Evolutionary conservation across 2,113 vertebrate genomes (phyloP).

Genomic region (Sterna hirundo): DNA sequence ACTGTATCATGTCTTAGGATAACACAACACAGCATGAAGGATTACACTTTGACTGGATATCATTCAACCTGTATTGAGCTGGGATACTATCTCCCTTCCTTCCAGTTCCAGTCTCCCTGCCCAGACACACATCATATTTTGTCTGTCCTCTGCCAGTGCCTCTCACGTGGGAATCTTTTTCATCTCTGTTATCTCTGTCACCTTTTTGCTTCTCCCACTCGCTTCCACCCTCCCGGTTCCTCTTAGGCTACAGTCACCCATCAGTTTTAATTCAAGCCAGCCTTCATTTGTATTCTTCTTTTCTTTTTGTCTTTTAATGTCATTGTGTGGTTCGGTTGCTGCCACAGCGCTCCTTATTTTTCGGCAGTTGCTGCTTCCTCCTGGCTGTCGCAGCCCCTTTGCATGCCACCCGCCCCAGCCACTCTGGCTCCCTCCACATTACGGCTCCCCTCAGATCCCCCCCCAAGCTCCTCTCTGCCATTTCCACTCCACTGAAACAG

Average conservation of each 20-base stretch:
- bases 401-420: accelerated
- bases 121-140: background rate
- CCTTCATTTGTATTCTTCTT: background rate
- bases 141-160: background rate
- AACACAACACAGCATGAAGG: background rate
- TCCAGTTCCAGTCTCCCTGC: background rate
- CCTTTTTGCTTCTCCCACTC: background rate
- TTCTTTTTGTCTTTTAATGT: background rate
- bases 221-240: background rate
- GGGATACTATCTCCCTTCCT: background rate
- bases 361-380: accelerated
- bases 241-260: background rate
- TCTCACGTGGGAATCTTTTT: background rate
- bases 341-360: background rate
- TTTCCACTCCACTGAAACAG: background rate
- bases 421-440: accelerated
- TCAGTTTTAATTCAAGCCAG: background rate
- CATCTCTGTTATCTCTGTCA: background rate
- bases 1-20: background rate
- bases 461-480: background rate
- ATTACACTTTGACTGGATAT: background rate
- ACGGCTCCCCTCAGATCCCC: background rate
- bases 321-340: accelerated
- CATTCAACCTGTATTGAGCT: background rate
- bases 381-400: background rate